A percentile compares a stretch with the other conserved stretches of the same genome.
Conservation (phyloP, 2,797 vertebrate species). For the Rhincodon typus region DNA sequence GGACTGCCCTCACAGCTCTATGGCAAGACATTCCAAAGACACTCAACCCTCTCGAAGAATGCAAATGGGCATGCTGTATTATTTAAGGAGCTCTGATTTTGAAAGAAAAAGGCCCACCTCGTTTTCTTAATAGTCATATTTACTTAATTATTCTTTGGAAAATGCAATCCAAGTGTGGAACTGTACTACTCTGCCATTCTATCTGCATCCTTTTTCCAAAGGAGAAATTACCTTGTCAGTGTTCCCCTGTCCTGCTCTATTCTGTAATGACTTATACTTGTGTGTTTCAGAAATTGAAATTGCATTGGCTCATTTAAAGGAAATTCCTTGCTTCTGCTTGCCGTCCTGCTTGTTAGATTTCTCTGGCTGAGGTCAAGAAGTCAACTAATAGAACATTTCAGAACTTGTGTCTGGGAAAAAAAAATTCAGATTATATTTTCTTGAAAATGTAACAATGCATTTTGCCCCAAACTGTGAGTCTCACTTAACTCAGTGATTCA, state of each 20-base stretch:
- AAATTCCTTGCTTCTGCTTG: not conserved
- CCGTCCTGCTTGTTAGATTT: not conserved
- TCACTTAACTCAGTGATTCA: conserved; percentile 16
- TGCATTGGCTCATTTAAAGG: conserved; percentile 18
- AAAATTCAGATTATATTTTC: not conserved
- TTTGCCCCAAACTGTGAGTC: not conserved
- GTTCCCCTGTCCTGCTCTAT: not conserved
- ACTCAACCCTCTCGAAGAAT: no score
- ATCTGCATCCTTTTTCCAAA: no score
- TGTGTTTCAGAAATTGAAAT: conserved; percentile 3
- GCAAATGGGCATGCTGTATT: not conserved
- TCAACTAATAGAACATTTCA: conserved; percentile 26
- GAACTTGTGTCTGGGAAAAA: conserved; percentile 4
- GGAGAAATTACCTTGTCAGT: not conserved
- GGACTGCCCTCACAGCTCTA: no score
- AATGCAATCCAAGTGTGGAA: not conserved
- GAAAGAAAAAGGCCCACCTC: not conserved
- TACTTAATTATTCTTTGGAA: not conserved
- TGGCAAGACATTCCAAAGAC: no score
- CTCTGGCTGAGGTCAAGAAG: conserved; percentile 18
- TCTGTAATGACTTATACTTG: not conserved
- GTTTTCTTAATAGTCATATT: not conserved
- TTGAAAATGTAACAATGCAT: not conserved
- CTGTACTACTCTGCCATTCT: no score
- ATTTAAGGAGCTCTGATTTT: not conserved